These are phyloP conservation scores for Macrocentrus cingulum DNA, from an alignment of 1,140 invertebrate genomes.

Conservation along the genomic window DNA sequence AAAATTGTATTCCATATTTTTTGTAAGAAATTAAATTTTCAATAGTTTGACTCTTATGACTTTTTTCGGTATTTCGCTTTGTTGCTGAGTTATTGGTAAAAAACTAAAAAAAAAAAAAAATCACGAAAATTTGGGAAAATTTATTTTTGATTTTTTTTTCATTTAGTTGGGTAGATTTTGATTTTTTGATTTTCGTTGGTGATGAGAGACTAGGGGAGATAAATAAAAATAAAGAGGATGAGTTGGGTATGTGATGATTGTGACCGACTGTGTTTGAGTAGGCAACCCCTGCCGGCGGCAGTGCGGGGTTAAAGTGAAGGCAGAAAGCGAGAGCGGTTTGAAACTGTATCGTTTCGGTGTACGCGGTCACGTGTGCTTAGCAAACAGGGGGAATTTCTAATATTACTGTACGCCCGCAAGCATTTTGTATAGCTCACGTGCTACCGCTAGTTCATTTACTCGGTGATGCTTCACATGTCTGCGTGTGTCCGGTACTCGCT, in stretches of 20 bases:
- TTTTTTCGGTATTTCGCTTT: no score
- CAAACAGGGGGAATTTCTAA: slow-evolving; percentile 52
- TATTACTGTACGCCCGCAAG: slow-evolving; percentile 41
- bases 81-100: no score
- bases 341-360: slow-evolving; percentile 51
- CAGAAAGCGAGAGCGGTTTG: slow-evolving; percentile 25
- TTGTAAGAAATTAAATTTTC: neutral
- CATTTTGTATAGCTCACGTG: slow-evolving; percentile 4
- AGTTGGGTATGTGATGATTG: slow-evolving; percentile 12
- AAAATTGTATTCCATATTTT: neutral
- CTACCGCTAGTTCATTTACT: slow-evolving; percentile 5
- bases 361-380: slow-evolving; percentile 50
- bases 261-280: slow-evolving; percentile 54
- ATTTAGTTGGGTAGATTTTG: no score
- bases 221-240: neutral
- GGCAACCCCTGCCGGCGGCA: slow-evolving; percentile 49
- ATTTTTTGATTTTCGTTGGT: no score
- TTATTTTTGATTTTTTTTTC: no score
- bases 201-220: neutral
- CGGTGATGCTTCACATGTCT: neutral
- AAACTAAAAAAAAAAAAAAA: no score
- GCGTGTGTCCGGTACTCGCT: slow-evolving; percentile 12
- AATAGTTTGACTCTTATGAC: no score
- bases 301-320: slow-evolving; percentile 50
- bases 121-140: no score